These are phyloP conservation scores for Tragelaphus scriptus DNA, from an alignment of 2,113 vertebrate genomes.

Conservation along the genomic window DNA sequence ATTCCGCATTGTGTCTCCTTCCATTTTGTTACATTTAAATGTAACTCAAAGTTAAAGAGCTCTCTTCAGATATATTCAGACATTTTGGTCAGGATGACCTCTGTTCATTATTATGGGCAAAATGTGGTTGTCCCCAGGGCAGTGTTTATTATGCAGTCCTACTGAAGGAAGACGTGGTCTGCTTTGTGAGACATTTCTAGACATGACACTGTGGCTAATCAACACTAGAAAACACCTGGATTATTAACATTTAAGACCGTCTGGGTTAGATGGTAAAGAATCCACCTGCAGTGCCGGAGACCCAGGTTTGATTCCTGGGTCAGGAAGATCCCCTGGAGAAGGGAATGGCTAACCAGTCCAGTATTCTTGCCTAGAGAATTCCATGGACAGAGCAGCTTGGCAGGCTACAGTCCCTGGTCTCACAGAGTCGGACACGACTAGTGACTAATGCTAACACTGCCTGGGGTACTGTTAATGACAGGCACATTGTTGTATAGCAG, in stretches of 20 bases:
- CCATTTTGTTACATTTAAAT: neutral
- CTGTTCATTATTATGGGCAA: neutral
- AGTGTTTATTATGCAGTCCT: neutral
- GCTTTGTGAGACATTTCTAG: neutral
- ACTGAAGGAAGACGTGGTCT: neutral
- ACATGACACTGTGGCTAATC: neutral
- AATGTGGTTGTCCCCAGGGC: neutral
- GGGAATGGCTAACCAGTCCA: neutral
- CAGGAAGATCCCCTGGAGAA: neutral
- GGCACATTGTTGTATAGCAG: neutral
- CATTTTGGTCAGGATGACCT: neutral
- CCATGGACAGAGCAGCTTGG: neutral
- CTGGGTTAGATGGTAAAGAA: neutral
- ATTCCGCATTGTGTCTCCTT: neutral
- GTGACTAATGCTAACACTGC: neutral
- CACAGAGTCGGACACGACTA: neutral
- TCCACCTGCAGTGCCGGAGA: neutral
- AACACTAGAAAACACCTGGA: neutral
- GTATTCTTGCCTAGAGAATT: neutral
- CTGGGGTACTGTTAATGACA: neutral
- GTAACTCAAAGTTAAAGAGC: neutral
- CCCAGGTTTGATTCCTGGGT: neutral
- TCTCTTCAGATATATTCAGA: neutral
- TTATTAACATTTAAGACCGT: neutral
- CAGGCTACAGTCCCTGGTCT: neutral